Evolutionary conservation across 2,113 vertebrate species (phyloP).

Genomic region (Ranitomeya imitator): DNA sequence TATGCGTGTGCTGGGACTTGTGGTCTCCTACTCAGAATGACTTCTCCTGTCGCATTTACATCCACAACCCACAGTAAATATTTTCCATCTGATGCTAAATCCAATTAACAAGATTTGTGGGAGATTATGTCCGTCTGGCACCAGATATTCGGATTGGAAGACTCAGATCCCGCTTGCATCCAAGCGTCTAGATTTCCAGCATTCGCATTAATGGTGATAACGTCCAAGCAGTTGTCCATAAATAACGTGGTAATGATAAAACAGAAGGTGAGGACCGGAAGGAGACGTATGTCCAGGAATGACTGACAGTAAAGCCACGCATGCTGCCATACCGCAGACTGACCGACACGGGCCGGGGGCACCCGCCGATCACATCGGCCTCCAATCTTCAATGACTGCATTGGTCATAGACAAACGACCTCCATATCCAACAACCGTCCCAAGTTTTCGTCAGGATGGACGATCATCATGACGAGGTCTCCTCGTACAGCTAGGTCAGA

Average conservation of each 20-base stretch:
- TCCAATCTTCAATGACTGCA: not conserved
- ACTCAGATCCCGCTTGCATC: not conserved
- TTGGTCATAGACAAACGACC: not conserved
- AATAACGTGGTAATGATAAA: not conserved
- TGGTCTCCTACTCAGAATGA: not conserved
- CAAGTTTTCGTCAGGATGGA: too few relatives aligned
- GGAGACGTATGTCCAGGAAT: not conserved
- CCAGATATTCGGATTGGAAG: conserved; percentile 9
- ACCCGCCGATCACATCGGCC: not conserved
- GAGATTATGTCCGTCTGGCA: conserved; percentile 26
- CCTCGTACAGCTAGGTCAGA: too few relatives aligned
- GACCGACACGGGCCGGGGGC: not conserved
- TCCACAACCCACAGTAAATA: not conserved
- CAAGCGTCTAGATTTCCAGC: not conserved
- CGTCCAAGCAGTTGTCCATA: not conserved
- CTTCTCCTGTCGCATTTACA: too few relatives aligned
- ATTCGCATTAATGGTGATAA: not conserved
- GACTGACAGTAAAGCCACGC: not conserved
- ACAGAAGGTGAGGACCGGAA: not conserved
- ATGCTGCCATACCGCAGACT: not conserved
- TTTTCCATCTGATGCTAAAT: conserved; percentile 35
- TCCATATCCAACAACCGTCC: not conserved
- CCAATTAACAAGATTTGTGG: conserved; percentile 21
- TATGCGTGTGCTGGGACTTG: not conserved
- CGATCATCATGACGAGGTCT: too few relatives aligned